These are phyloP conservation scores for Lophotriccus pileatus DNA, from an alignment of 2,797 vertebrate species.

Conservation along the genomic window DNA sequence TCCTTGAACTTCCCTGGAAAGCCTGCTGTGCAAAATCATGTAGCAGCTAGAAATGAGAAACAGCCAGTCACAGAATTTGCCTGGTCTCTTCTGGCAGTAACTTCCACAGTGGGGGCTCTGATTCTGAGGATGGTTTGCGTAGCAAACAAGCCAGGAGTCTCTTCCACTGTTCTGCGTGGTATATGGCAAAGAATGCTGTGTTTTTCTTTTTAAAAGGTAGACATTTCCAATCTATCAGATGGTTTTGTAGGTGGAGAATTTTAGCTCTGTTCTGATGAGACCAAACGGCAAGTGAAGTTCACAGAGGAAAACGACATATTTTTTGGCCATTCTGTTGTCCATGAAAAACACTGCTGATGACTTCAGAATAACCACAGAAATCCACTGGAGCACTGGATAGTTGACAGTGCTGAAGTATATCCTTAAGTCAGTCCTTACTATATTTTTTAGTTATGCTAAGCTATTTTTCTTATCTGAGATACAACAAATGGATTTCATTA, in stretches of 20 bases:
- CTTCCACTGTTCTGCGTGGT: background rate
- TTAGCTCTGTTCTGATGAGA: background rate
- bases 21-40: background rate
- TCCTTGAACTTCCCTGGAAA: background rate
- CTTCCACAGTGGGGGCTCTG: background rate
- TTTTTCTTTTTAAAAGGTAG: background rate
- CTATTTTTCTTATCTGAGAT: background rate
- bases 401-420: background rate
- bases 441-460: background rate
- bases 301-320: background rate
- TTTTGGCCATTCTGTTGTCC: background rate
- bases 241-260: background rate
- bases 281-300: background rate
- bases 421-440: background rate
- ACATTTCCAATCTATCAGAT: background rate
- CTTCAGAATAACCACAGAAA: background rate
- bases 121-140: background rate
- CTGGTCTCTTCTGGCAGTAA: background rate
- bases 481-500: background rate
- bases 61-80: background rate
- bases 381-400: background rate
- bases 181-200: background rate
- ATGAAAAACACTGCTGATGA: background rate
- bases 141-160: background rate
- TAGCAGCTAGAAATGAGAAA: background rate